Evolutionary conservation across 2,113 vertebrate species (phyloP), one percentile per base, ranked within the genome.

Genomic region (Lonchura striata): DNA sequence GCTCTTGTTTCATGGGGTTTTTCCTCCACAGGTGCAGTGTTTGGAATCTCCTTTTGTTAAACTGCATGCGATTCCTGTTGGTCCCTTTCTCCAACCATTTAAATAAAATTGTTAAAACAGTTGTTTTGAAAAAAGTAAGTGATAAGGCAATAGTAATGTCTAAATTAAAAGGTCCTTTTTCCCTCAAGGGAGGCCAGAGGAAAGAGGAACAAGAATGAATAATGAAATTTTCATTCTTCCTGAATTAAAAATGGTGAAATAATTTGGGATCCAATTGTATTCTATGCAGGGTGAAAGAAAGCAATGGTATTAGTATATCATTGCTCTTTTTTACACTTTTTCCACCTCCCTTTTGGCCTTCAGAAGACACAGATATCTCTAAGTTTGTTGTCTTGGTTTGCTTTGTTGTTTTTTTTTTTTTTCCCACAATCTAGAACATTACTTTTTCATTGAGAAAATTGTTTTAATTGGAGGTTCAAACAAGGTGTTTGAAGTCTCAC

Each of bases 381-480:
- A 81, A 70, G 14, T 41, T 33, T 59, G 10, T 31, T 37, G 11
- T 15, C 13, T 59, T 42, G 50, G 4, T 57, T 72, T 39, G 8
- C 0, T 21, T 37, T 53, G 4, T 31, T 42, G 37, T 42, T 31
- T 9, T 0, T 39, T 39, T 31, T 42, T 41, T 42, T 31, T 9
- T 0, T 12, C 14, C 14, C 63, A 9, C 76, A 80, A 41, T 10
- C 15, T 53, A n/a, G 28, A 20, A 49, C 11, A 7, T 39, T 46
- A 7, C 18, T 37, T 82, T 70, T 88, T 75, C 12, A n/a, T 72
- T 63, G 42, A 30, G 68, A 10, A 66, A 44, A 41, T 4, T 31
- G 28, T 61, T 90, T 87, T 77, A 42, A 22, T 6, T 13, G 7
- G 27, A 15, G 10, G 3, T 76, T 92, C 7, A 56, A 72, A 28